A percentile compares a stretch with the other conserved stretches of the same genome.
phyloP scores from a whole-genome alignment of 2,888 invertebrate genomes.

The Hofmannophila pseudospretella region DNA sequence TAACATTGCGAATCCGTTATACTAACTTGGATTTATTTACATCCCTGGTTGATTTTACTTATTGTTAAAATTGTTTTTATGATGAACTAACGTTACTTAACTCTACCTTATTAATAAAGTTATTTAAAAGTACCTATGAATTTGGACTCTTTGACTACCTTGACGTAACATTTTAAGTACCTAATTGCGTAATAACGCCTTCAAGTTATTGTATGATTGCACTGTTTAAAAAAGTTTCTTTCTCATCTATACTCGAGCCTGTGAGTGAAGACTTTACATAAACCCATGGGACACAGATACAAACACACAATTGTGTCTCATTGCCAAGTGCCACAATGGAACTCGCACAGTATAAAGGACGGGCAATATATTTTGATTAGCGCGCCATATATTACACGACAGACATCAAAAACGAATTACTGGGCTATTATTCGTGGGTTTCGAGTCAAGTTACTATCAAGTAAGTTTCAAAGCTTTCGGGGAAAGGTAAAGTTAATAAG shows the following conservation, averaged over 20 bases:
- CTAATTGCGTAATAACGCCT: too few relatives aligned
- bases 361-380: slow-evolving; percentile 57
- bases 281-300: background rate
- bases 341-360: slow-evolving; percentile 36
- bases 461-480: slow-evolving; percentile 29
- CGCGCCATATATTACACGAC: slow-evolving; percentile 41
- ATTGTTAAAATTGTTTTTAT: too few relatives aligned
- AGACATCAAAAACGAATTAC: slow-evolving; percentile 59
- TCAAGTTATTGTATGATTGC: too few relatives aligned
- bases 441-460: slow-evolving; percentile 28
- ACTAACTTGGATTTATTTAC: slow-evolving; percentile 17
- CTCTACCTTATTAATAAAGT: too few relatives aligned
- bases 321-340: slow-evolving; percentile 26
- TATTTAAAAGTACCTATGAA: too few relatives aligned
- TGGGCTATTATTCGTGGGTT: slow-evolving; percentile 40
- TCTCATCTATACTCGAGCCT: too few relatives aligned
- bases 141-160: too few relatives aligned
- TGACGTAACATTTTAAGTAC: too few relatives aligned
- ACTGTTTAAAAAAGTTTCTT: too few relatives aligned
- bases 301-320: too few relatives aligned
- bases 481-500: slow-evolving; percentile 15
- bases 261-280: background rate
- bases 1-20: slow-evolving; percentile 15
- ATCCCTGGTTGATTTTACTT: background rate
- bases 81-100: too few relatives aligned